Base-by-base conservation (phyloP, 2,888 invertebrate species). In the Diogma glabrata region DNA sequence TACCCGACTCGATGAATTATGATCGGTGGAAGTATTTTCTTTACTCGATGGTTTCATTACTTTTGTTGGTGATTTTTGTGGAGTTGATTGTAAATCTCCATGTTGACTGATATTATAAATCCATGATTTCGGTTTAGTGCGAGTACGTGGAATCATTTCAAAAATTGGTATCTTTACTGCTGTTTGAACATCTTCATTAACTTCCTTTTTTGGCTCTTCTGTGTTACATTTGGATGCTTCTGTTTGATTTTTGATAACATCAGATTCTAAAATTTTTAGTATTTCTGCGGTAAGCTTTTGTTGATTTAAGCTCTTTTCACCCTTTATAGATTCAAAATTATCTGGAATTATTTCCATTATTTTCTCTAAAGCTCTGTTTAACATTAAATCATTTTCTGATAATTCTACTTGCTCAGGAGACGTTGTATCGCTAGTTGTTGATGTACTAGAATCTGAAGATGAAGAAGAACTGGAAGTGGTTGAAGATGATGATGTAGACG, bases 341-440 rank as follows among this genome's bases (percentile, higher is more conserved):
- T 43, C 43, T 4, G 43, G 43, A 22, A 43, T 43, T 14, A 43
- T 43, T 16, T 43, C 43, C 43, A 43, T 43, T 6, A 43, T 43
- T 9, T 43, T 43, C 5, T 43, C 43, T 7, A 43, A 7, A 4
- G 43, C 43, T 6, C 43, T 20, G n/a, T 43, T 43, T 2, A 43
- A 23, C 22, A 43, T 23, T n/a, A n/a, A n/a, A 8, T 43, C 43
- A n/a, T 43, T 43, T 22, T 43, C 43, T 43, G n/a, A 20, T 7
- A 43, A 43, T 22, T 43, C 22, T n/a, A n/a, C n/a, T n/a, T n/a
- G n/a, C n/a, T n/a, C n/a, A n/a, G n/a, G n/a, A n/a, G n/a, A n/a
- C n/a, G n/a, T n/a, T n/a, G n/a, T n/a, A n/a, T n/a, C n/a, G n/a
- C n/a, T n/a, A n/a, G n/a, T n/a, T n/a, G 43, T 20, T 10, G 22